phyloP scores from a whole-genome alignment of 2,797 vertebrate species.

The Urocyon cinereoargenteus region DNA sequence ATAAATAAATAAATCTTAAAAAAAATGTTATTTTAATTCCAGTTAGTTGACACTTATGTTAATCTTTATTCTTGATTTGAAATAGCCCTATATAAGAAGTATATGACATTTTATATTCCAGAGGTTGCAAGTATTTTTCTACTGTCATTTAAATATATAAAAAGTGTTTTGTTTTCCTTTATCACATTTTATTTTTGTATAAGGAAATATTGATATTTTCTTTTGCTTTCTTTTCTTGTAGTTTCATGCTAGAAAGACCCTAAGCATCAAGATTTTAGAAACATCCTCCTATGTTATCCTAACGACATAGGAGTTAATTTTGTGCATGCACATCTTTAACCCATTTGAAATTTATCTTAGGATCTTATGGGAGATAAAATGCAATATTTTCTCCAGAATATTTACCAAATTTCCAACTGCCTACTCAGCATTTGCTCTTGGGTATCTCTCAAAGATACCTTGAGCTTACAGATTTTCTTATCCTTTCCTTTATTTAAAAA shows the following conservation, averaged over 20 bases:
- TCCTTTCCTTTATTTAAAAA: neutral
- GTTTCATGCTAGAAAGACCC: slow-evolving; percentile 17
- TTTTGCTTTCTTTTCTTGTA: neutral
- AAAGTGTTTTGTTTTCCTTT: neutral
- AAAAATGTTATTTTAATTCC: neutral
- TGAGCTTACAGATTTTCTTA: neutral
- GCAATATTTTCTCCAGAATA: neutral
- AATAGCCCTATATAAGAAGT: neutral
- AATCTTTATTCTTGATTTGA: slow-evolving; percentile 28
- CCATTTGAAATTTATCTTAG: slow-evolving; percentile 44
- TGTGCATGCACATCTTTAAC: neutral
- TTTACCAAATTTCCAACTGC: neutral
- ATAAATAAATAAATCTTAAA: no score
- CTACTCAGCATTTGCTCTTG: neutral
- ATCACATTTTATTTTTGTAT: neutral
- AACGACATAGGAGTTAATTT: neutral
- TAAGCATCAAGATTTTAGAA: neutral
- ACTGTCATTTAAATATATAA: neutral
- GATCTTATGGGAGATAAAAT: slow-evolving; percentile 40
- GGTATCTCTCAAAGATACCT: neutral
- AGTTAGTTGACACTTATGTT: neutral
- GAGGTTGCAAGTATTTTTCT: neutral
- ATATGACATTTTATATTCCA: neutral
- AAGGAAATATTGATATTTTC: neutral
- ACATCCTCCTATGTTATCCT: neutral